Evolutionary conservation across 1,140 invertebrate genomes (phyloP).

Genomic region (Heliothis virescens): DNA sequence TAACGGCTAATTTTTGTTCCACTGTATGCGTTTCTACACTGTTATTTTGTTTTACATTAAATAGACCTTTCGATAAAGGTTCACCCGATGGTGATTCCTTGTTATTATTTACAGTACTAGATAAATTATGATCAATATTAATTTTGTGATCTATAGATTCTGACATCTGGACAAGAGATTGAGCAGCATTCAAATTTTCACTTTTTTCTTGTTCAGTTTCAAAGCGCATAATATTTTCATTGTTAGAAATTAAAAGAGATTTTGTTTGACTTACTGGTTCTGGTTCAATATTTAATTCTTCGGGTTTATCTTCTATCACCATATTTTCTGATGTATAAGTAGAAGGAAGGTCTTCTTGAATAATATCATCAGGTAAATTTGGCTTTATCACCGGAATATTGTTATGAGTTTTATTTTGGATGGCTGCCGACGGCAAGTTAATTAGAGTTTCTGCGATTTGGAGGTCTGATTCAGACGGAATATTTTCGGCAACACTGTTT

Average conservation of each 20-base stretch:
- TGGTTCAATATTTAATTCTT: constrained; percentile 6
- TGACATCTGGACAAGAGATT: constrained; percentile 84
- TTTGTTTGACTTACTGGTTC: constrained; percentile 46
- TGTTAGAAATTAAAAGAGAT: constrained; percentile 56
- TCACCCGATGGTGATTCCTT: constrained; percentile 49
- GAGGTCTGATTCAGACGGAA: constrained; percentile 80
- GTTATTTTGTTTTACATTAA: constrained; percentile 55
- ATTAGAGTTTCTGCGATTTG: constrained; percentile 83
- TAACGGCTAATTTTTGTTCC: constrained; percentile 61
- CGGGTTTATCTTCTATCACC: constrained; percentile 45
- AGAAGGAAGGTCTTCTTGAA: constrained; percentile 45
- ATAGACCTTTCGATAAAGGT: neutral
- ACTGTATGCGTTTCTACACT: constrained; percentile 52
- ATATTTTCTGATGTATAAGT: constrained; percentile 44
- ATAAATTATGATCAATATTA: constrained; percentile 64
- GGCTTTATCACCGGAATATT: constrained; percentile 48
- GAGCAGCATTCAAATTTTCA: constrained; percentile 83
- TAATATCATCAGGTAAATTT: constrained; percentile 19
- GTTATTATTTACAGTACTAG: constrained; percentile 59
- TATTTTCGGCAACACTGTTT: constrained; percentile 56
- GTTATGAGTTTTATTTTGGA: constrained; percentile 67
- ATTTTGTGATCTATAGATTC: constrained; percentile 80
- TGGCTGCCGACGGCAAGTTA: constrained; percentile 78
- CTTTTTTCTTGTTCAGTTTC: constrained; percentile 83
- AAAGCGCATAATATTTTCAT: constrained; percentile 67